A percentile compares a stretch with the other conserved stretches of the same genome.
phyloP scores from a whole-genome alignment of 2,113 vertebrate genomes.

The Calyptommatus sinebrachiatus region DNA sequence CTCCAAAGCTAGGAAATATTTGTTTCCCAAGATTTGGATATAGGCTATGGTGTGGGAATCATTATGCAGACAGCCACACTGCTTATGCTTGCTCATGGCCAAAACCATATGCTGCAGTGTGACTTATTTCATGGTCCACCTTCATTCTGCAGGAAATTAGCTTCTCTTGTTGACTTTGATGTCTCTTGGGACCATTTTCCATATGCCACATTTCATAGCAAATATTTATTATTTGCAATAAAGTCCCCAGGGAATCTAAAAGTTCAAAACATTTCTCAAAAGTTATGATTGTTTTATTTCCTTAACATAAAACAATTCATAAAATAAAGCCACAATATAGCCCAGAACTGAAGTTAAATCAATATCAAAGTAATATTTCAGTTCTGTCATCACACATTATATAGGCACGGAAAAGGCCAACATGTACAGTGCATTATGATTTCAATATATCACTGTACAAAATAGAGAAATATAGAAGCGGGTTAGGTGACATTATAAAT shows the following conservation, averaged over 20 bases:
- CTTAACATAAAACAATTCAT: conserved; percentile 18
- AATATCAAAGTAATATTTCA: conserved; percentile 35
- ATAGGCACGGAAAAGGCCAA: neutral
- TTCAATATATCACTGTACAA: conserved; percentile 27
- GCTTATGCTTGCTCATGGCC: too few relatives aligned
- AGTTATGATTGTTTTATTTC: conserved; percentile 28
- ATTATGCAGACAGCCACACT: too few relatives aligned
- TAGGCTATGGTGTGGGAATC: too few relatives aligned
- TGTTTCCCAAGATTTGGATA: too few relatives aligned
- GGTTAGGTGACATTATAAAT: conserved; percentile 22
- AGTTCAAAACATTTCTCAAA: conserved; percentile 15
- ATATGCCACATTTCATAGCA: neutral
- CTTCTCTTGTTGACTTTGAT: neutral
- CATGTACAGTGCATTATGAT: conserved; percentile 18
- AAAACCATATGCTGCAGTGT: too few relatives aligned
- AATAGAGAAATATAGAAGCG: conserved; percentile 19
- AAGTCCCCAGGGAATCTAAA: neutral
- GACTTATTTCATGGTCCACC: too few relatives aligned
- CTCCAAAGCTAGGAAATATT: too few relatives aligned
- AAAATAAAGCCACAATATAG: conserved; percentile 8
- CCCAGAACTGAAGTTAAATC: conserved; percentile 11
- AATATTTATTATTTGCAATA: neutral
- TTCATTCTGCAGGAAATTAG: neutral
- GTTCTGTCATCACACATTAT: conserved; percentile 18
- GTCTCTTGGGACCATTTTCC: neutral